These are phyloP conservation scores for Drosophila sturtevanti DNA, from an alignment of 1,140 invertebrate genomes.

Conservation along the genomic window DNA sequence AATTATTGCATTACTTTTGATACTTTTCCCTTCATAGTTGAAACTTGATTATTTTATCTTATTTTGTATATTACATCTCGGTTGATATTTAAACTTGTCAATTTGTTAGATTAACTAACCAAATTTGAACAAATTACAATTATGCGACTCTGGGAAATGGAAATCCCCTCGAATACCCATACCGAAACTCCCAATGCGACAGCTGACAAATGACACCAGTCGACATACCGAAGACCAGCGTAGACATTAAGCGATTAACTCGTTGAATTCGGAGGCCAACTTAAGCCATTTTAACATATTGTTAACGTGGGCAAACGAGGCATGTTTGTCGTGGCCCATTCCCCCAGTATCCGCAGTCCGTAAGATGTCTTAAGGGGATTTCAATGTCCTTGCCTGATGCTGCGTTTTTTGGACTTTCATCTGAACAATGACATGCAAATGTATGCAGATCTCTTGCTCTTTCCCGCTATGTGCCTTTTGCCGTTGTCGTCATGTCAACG, in stretches of 20 bases:
- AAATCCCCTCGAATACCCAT: constrained; percentile 18
- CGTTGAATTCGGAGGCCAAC: constrained; percentile 45
- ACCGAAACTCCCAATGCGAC: constrained; percentile 38
- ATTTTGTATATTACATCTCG: constrained; percentile 2
- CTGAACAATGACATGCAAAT: constrained; percentile 79
- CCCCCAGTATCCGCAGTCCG: not conserved
- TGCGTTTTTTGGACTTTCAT: constrained; percentile 44
- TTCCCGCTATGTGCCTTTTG: constrained; percentile 61
- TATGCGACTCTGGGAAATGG: constrained; percentile 34
- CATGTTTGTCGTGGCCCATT: constrained; percentile 39
- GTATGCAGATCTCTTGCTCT: constrained; percentile 75
- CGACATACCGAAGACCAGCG: constrained; percentile 28
- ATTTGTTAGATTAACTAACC: constrained; percentile 42
- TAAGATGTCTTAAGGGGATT: constrained; percentile 74
- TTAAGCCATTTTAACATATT: constrained; percentile 73
- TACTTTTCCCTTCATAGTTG: too few species aligned
- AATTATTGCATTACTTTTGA: too few species aligned
- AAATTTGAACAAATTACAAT: constrained; percentile 76
- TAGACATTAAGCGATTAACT: constrained; percentile 77
- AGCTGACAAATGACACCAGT: constrained; percentile 70
- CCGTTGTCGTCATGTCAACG: constrained; percentile 68
- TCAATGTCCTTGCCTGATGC: constrained; percentile 77
- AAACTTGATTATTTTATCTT: not conserved
- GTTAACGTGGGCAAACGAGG: constrained; percentile 69
- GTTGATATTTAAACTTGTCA: constrained; percentile 36